These are phyloP conservation scores for Cetonia aurata DNA, from an alignment of 2,888 invertebrate genomes.

Conservation along the genomic window DNA sequence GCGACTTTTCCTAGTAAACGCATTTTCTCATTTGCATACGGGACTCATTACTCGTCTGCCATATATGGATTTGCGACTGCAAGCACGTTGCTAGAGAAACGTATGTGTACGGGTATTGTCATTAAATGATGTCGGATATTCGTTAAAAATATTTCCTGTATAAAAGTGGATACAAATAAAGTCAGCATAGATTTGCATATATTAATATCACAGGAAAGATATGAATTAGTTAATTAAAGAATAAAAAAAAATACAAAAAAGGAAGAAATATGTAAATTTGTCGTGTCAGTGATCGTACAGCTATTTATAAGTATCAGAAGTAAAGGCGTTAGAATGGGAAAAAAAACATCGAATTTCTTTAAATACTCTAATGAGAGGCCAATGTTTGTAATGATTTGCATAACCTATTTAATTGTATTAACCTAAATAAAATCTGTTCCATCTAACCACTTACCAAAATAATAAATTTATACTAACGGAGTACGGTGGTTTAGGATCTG, in stretches of 20 bases:
- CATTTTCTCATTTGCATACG: constrained; percentile 5
- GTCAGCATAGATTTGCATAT: too few relatives aligned
- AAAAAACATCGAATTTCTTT: constrained; percentile 2
- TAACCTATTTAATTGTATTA: constrained; percentile 9
- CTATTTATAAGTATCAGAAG: constrained; percentile 3
- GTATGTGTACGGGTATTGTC: constrained; percentile 8
- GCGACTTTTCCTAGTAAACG: constrained; percentile 2
- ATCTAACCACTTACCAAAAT: too few relatives aligned
- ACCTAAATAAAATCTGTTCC: constrained; percentile 14
- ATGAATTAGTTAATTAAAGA: not conserved
- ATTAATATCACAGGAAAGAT: constrained; percentile 3
- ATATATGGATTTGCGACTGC: constrained; percentile 10
- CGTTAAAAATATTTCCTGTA: not conserved
- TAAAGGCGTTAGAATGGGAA: not conserved
- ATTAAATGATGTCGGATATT: constrained; percentile 15
- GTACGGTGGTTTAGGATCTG: too few relatives aligned
- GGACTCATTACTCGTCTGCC: constrained; percentile 6
- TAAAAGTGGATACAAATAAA: too few relatives aligned
- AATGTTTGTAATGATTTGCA: not conserved
- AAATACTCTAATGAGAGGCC: not conserved
- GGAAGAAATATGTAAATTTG: constrained; percentile 13
- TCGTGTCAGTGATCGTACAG: not conserved
- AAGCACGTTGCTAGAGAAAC: constrained; percentile 1
- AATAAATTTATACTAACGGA: too few relatives aligned
- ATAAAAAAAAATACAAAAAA: constrained; percentile 2